Percentiles rank a stretch among this genome's conserved stretches.
Conservation (phyloP, 2,888 invertebrate species). For the Heteromyza rotundicornis region DNA sequence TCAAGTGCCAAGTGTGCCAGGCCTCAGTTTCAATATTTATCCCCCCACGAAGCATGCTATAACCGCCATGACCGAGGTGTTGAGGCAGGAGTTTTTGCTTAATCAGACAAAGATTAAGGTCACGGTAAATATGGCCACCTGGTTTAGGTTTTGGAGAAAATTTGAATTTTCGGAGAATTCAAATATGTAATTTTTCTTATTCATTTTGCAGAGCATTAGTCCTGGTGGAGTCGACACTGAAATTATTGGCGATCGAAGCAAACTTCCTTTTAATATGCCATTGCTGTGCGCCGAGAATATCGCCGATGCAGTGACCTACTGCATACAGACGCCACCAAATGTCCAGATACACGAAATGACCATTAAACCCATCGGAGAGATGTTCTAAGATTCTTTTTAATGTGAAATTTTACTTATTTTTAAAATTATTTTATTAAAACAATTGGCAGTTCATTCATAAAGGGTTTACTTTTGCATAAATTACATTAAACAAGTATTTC, state of each 20-base stretch:
- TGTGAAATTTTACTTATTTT: no score
- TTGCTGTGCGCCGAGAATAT: slow-evolving; percentile 18
- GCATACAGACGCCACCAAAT: slow-evolving; percentile 48
- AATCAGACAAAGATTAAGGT: slow-evolving; percentile 48
- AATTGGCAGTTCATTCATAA: no score
- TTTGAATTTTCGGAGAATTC: no score
- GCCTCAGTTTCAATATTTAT: slow-evolving; percentile 49
- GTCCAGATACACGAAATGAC: slow-evolving; percentile 49
- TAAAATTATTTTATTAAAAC: no score
- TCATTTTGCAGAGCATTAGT: slow-evolving; percentile 54
- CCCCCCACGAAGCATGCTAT: slow-evolving; percentile 56
- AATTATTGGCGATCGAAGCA: slow-evolving; percentile 30
- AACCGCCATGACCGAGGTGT: slow-evolving; percentile 55
- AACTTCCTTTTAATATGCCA: neutral
- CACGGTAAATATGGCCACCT: no score
- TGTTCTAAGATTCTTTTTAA: no score
- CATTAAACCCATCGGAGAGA: slow-evolving; percentile 50
- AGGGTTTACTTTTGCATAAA: no score
- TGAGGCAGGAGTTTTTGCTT: slow-evolving; percentile 56
- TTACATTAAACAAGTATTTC: no score
- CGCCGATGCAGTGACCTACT: slow-evolving; percentile 34
- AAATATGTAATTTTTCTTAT: no score
- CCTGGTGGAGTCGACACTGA: slow-evolving; percentile 49
- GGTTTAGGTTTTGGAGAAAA: no score
- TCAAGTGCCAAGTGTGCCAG: slow-evolving; percentile 50